A percentile compares a stretch with the other conserved stretches of the same genome.
Evolutionary conservation across 1,140 invertebrate genomes (phyloP).

Genomic region (Lucilia sericata): DNA sequence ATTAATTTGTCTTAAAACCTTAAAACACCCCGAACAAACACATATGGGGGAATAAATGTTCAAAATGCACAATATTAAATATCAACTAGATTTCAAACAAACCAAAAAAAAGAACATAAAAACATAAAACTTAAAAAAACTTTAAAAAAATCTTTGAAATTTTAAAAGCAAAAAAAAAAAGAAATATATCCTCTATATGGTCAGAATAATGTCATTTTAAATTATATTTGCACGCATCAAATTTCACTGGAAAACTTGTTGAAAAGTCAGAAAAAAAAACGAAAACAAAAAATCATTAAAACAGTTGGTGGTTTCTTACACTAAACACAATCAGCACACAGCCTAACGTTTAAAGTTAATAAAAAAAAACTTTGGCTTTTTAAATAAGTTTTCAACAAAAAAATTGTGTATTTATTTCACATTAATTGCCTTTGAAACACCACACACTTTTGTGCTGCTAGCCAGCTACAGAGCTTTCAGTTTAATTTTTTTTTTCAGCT

Average conservation of each 20-base stretch:
- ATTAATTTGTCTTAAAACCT: neutral
- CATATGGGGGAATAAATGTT: neutral
- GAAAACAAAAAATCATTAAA: neutral
- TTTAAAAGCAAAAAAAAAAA: neutral
- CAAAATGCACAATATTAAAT: neutral
- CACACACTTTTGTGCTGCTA: neutral
- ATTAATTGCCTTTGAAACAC: neutral
- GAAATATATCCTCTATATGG: neutral
- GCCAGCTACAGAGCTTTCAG: neutral
- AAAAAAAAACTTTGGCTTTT: too few relatives aligned
- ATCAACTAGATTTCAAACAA: neutral
- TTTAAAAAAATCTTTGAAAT: neutral
- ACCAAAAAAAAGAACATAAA: neutral
- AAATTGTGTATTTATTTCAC: neutral
- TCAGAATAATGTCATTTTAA: slow-evolving; percentile 32
- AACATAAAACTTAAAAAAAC: neutral
- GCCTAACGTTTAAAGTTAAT: too few relatives aligned
- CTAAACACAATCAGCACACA: neutral
- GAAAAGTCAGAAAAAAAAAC: neutral
- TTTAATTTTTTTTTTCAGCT: too few relatives aligned
- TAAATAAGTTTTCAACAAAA: neutral
- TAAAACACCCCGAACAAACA: neutral
- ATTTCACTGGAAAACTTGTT: slow-evolving; percentile 43
- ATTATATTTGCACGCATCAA: slow-evolving; percentile 42
- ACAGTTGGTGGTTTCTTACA: neutral